Percentiles rank a stretch among this genome's conserved stretches.
Evolutionary conservation across 2,113 vertebrate species (phyloP).

Genomic region (Paraplagusia blochii): DNA sequence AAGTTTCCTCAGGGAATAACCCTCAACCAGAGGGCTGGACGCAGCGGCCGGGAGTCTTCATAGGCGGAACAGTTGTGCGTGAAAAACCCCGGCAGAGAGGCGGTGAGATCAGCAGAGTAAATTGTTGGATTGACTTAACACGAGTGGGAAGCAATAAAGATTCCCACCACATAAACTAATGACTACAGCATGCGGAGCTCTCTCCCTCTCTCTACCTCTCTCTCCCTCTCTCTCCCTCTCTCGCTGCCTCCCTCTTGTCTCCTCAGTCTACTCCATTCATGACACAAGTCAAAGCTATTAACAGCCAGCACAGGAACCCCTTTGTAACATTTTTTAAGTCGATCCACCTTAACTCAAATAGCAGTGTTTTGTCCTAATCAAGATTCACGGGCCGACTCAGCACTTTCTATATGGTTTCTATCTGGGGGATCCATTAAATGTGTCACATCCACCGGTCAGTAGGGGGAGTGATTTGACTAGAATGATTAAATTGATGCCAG

Average conservation of each 20-base stretch:
- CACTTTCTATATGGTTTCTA: neutral
- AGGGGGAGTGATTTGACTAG: slow-evolving; percentile 32
- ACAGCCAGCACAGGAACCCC: slow-evolving; percentile 7
- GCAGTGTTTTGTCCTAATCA: slow-evolving; percentile 21
- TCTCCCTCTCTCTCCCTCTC: slow-evolving; percentile 6
- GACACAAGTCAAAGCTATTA: slow-evolving; percentile 15
- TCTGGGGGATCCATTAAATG: slow-evolving; percentile 41
- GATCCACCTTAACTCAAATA: slow-evolving; percentile 16
- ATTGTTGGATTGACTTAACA: slow-evolving; percentile 67
- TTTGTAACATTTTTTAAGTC: slow-evolving; percentile 8
- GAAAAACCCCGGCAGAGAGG: slow-evolving; percentile 43
- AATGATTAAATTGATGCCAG: slow-evolving; percentile 5
- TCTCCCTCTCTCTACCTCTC: slow-evolving; percentile 1
- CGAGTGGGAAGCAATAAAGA: slow-evolving; percentile 63
- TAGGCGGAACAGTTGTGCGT: slow-evolving; percentile 40
- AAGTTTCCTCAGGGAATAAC: slow-evolving; percentile 39
- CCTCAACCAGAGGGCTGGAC: slow-evolving; percentile 34
- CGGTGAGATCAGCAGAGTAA: slow-evolving; percentile 44
- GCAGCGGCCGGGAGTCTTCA: slow-evolving; percentile 53
- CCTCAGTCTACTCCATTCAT: slow-evolving; percentile 2
- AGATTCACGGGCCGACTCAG: slow-evolving; percentile 34
- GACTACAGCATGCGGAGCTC: slow-evolving; percentile 53
- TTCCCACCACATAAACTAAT: slow-evolving; percentile 59
- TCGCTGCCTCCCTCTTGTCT: neutral
- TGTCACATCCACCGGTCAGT: slow-evolving; percentile 14